These are phyloP conservation scores for Limnephilus rhombicus DNA, from an alignment of 2,888 invertebrate species.

Conservation along the genomic window DNA sequence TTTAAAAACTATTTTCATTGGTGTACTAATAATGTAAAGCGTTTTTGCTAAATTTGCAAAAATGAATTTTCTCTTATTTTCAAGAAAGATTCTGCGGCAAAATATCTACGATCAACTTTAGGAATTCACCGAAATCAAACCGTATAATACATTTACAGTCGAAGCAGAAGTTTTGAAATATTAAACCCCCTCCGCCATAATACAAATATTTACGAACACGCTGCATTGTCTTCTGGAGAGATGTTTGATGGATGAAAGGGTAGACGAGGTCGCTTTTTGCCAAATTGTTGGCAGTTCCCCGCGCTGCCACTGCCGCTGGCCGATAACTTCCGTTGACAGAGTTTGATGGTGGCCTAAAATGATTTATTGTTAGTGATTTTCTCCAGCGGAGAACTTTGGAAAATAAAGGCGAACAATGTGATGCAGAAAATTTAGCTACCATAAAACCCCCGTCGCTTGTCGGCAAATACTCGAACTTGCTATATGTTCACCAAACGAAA, in stretches of 20 bases:
- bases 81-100: not conserved
- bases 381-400: not conserved
- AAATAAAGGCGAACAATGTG: not conserved
- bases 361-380: constrained; percentile 59
- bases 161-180: not conserved
- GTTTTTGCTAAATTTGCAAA: not conserved
- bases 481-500: not conserved
- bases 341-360: constrained; percentile 57
- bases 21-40: not conserved
- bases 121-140: not conserved
- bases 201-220: constrained; percentile 14
- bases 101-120: not conserved
- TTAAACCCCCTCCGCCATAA: not conserved
- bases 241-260: constrained; percentile 46
- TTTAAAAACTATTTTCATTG: not conserved
- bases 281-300: constrained; percentile 44
- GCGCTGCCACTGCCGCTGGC: constrained; percentile 14
- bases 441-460: constrained; percentile 22
- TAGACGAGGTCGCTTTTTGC: constrained; percentile 25
- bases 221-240: constrained; percentile 14
- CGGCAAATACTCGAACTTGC: constrained; percentile 1
- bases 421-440: constrained; percentile 38
- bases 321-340: constrained; percentile 58
- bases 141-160: not conserved
- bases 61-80: not conserved